Evolutionary conservation across 2,113 vertebrate genomes (phyloP).

Genomic region (Chamaea fasciata): DNA sequence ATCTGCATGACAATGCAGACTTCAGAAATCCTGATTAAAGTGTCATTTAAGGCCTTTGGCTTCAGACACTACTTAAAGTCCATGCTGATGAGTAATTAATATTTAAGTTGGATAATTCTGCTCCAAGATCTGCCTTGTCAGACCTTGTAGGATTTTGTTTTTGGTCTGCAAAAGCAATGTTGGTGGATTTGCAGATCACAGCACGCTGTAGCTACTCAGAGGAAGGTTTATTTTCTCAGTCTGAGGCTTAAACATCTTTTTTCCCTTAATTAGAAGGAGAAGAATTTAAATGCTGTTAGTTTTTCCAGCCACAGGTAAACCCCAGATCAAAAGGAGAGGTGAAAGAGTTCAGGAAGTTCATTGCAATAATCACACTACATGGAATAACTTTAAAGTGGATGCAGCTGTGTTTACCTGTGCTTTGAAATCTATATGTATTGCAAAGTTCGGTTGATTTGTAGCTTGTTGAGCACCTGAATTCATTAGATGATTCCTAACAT

Average conservation of each 20-base stretch:
- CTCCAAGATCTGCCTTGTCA: background rate
- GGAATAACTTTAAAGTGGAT: background rate
- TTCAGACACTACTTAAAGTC: background rate
- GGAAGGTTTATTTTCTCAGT: background rate
- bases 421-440: background rate
- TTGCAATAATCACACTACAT: background rate
- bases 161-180: background rate
- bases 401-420: conserved; percentile 34
- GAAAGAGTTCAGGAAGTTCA: background rate
- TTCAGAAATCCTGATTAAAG: background rate
- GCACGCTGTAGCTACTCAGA: background rate
- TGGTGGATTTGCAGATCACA: background rate
- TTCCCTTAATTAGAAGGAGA: conserved; percentile 14
- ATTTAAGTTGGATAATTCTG: conserved; percentile 15
- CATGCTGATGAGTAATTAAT: conserved; percentile 39
- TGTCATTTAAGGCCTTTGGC: conserved; percentile 14
- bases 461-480: conserved; percentile 28
- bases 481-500: background rate
- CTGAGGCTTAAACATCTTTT: background rate
- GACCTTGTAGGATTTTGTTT: background rate
- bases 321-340: background rate
- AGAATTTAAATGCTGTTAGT: background rate
- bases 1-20: background rate
- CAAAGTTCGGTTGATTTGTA: background rate
- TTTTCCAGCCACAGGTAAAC: conserved; percentile 5